Percentiles rank a stretch among this genome's conserved stretches.
Conservation (phyloP, 2,113 vertebrate species). For the Ophthalmolycus amberensis region DNA sequence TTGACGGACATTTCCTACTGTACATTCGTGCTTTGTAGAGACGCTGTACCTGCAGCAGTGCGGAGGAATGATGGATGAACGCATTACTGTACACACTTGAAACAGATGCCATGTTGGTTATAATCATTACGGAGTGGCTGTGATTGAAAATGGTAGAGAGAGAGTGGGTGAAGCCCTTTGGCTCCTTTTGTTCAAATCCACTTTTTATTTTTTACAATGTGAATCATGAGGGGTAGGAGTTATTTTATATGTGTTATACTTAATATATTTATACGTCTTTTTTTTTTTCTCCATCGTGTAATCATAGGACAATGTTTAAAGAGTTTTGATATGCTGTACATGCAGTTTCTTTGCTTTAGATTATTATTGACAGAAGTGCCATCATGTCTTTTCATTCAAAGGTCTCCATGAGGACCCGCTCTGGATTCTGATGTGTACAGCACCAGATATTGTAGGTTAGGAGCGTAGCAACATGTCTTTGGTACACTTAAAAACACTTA, state of each 20-base stretch:
- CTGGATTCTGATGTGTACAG: conserved; percentile 24
- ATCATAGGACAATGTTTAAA: conserved; percentile 47
- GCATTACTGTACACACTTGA: conserved; percentile 36
- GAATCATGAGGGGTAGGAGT: conserved; percentile 25
- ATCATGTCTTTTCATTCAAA: conserved; percentile 38
- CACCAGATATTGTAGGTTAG: conserved; percentile 6
- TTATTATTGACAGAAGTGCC: conserved; percentile 58
- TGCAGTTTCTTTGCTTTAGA: conserved; percentile 61
- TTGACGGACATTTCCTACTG: conserved; percentile 52
- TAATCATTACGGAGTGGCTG: neutral
- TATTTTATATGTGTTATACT: conserved; percentile 28
- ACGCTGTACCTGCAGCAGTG: neutral
- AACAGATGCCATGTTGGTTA: conserved; percentile 1
- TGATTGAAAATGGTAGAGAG: conserved; percentile 1
- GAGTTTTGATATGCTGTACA: conserved; percentile 34
- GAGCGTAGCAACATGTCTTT: conserved; percentile 15
- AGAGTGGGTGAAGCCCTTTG: conserved; percentile 14
- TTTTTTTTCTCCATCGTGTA: conserved; percentile 49
- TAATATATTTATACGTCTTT: conserved; percentile 39
- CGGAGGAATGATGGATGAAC: neutral
- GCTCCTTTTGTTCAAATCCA: conserved; percentile 40
- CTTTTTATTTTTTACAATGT: conserved; percentile 33
- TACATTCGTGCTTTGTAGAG: conserved; percentile 32
- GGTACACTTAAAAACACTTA: conserved; percentile 13
- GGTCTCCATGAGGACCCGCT: conserved; percentile 2